A percentile compares a stretch with the other conserved stretches of the same genome.
These are phyloP conservation scores for Caenorhabditis afra DNA, from an alignment of 2,888 invertebrate species.

Conservation along the genomic window DNA sequence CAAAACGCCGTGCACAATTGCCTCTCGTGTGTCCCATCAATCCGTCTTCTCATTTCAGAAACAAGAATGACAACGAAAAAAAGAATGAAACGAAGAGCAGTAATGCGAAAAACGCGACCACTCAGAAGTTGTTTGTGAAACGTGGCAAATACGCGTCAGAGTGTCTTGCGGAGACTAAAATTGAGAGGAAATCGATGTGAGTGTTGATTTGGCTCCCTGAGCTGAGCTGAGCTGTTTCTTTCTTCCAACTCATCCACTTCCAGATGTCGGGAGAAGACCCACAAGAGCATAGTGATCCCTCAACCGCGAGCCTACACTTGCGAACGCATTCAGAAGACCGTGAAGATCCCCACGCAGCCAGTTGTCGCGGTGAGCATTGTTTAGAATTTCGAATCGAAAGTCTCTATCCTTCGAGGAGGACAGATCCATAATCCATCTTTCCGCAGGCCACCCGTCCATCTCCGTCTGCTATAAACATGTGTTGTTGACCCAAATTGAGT, in stretches of 20 bases:
- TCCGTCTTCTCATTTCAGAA: conserved; percentile 26
- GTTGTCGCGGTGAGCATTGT: not conserved
- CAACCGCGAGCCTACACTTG: conserved; percentile 31
- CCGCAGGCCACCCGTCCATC: conserved; percentile 16
- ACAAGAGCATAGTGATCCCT: conserved; percentile 57
- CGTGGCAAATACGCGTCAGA: conserved; percentile 52
- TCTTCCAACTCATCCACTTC: conserved; percentile 26
- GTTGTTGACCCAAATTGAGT: conserved; percentile 59
- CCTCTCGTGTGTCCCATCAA: conserved; percentile 12
- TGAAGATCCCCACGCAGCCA: conserved; percentile 22
- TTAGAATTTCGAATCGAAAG: conserved; percentile 1
- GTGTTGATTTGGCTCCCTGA: conserved; percentile 31
- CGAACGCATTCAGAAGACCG: conserved; percentile 55
- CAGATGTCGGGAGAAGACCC: conserved; percentile 64
- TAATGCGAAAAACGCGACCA: conserved; percentile 18
- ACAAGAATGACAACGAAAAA: conserved; percentile 33
- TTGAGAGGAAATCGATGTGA: conserved; percentile 64
- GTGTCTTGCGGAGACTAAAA: conserved; percentile 66
- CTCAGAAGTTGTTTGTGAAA: conserved; percentile 55
- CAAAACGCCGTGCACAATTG: not conserved
- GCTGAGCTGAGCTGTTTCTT: not conserved
- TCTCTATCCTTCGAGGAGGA: not conserved
- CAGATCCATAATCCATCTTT: conserved; percentile 21
- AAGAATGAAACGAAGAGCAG: conserved; percentile 6
- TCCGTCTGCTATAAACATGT: conserved; percentile 53